Base-by-base conservation (phyloP, 2,113 vertebrate species). In the Erythrocercus mccallii region DNA sequence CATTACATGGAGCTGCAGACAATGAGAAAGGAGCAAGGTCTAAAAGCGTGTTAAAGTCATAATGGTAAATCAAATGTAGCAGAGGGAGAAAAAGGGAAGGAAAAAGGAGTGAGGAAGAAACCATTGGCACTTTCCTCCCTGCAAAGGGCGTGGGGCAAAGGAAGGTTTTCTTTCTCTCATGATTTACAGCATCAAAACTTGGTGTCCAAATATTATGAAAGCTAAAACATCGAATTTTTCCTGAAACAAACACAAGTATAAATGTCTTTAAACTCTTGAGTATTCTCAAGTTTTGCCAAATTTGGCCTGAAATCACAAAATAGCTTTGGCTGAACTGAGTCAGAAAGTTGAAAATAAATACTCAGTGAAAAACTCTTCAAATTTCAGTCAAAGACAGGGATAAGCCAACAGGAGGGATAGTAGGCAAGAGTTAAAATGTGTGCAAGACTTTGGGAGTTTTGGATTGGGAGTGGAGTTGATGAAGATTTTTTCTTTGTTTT, bases 341-440 rank as follows among this genome's bases (percentile, higher is more conserved):
- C 5, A 47, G 30, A 48, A 87, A 35, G 5, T 4, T 77, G 25
- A 37, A 86, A 76, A 72, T 1, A 71, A 68, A 51, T 12, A 3
- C 5, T 48, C 20, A 38, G 25, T 72, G 57, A 60, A 80, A 60
- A 4, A 28, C 0, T 1, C 0, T 9, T 48, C 15, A 69, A 6
- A n/a, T 82, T 86, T 72, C 53, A 82, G 45, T 45, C 25, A 81
- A 92, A 85, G 9, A 6, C 37, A 72, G n/a, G 14, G 38, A 31
- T 37, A 79, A 76, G 58, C 65, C 13, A 88, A 44, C 17, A 28
- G 24, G 11, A 47, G 24, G 15, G 11, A 24, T n/a, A 53, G 11
- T 6, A 56, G 11, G 12, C 27, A 72, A 77, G n/a, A 57, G 2
- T 65, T 80, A 40, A 69, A 48, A 80, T 24, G 2, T 76, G 22